Base-by-base conservation (phyloP, 2,113 vertebrate genomes). In the Tenebrosternarchus preto region DNA sequence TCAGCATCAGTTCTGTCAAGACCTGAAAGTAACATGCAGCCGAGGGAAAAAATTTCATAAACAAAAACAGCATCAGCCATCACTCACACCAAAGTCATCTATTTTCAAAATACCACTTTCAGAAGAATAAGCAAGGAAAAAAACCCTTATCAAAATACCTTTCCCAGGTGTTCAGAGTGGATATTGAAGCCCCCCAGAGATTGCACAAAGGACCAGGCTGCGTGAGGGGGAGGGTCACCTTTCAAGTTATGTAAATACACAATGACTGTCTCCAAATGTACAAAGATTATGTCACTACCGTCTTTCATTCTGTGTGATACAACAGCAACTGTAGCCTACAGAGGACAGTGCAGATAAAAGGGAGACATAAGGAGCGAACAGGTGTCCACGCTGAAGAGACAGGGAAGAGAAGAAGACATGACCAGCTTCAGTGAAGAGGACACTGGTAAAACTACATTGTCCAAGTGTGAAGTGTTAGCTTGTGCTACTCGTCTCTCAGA, bases 1-100 rank as follows among this genome's bases (percentile, higher is more conserved):
- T 74, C 79, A 82, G 53, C 69, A 70, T 55, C 31, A 74, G 36
- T 68, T 79, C 69, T 73, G 31, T 75, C 67, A 66, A 74, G 67
- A 20, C 46, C 56, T n/a, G 56, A 24, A 73, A 57, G 29, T 50
- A 68, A 31, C 59, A 73, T 24, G 53, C 55, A 63, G 63, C 25
- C 19, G 0, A 56, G 55, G 36, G 60, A 22, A 80, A 29, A 73
- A 12, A 31, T 39, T 50, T 67, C 67, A 73, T 64, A 19, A 36
- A 72, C n/a, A 1, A n/a, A 77, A 59, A 69, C 1, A 69, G 57
- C 53, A n/a, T 27, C n/a, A 3, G 24, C 31, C 3, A 9, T 22
- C 20, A 11, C 76, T 60, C 76, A 22, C 64, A 67, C 29, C 63
- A 59, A 43, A 66, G 55, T 12, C 76, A 24, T 59, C 63, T 33